These are phyloP conservation scores for Ephydatia muelleri DNA, from an alignment of 37 sponge, comb jelly and placozoan species.

Conservation along the genomic window DNA sequence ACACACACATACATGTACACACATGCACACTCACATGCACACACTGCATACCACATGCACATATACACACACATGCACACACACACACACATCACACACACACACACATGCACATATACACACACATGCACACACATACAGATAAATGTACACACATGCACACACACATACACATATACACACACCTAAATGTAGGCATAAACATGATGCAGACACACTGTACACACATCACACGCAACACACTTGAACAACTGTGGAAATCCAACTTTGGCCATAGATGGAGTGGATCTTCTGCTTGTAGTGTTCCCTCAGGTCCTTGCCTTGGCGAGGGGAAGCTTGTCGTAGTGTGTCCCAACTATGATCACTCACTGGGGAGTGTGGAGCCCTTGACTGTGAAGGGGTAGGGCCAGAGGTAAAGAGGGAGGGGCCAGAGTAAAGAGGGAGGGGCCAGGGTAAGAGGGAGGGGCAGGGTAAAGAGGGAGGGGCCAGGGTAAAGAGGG, in stretches of 20 bases:
- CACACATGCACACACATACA: neutral
- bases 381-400: conserved; percentile 79
- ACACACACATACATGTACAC: no score
- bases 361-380: conserved; percentile 87
- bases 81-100: no score
- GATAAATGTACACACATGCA: neutral
- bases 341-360: conserved; percentile 94
- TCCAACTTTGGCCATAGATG: conserved; percentile 53
- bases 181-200: neutral
- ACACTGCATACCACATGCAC: no score
- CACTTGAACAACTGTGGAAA: conserved; percentile 58
- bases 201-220: no score
- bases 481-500: neutral
- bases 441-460: neutral
- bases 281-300: conserved; percentile 47
- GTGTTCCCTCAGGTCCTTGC: conserved; percentile 26
- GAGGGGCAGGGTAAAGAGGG: neutral
- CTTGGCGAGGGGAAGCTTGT: conserved; percentile 61
- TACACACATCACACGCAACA: neutral
- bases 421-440: neutral
- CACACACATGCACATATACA: neutral
- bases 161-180: neutral
- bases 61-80: no score
- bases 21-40: neutral
- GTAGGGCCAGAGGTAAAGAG: neutral